Base-by-base conservation (phyloP, 2,113 vertebrate genomes). In the Bostrychus sinensis region DNA sequence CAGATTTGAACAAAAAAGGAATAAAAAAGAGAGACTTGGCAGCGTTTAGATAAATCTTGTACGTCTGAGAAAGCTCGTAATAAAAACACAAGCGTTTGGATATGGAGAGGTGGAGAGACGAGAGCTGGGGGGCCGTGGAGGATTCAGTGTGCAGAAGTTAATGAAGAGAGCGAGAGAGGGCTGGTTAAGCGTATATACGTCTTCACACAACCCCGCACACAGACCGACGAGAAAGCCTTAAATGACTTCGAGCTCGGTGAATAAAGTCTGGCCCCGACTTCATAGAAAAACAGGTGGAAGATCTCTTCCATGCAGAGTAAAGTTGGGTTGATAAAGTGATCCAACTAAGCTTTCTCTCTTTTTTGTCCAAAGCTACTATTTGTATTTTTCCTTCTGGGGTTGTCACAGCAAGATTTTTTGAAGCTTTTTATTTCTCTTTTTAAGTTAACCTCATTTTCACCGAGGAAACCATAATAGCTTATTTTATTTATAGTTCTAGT, bases 11-110 rank as follows among this genome's bases (percentile, higher is more conserved):
- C 83, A 88, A 86, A n/a, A n/a, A n/a, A n/a, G n/a, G n/a, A n/a
- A n/a, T n/a, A n/a, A n/a, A n/a, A n/a, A n/a, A n/a, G n/a, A n/a
- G n/a, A n/a, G 81, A 86, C 85, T 87, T 82, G 69, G 81, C 84
- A 86, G 79, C 82, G 72, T 82, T 86, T 75, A 86, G 81, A 89
- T 89, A 87, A 90, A 89, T 89, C 81, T 83, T 70, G 81, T 57
- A 32, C 62, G 77, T 86, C 84, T 78, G 83, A 88, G 82, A 81
- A 82, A 86, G 77, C 82, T 87, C 58, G 56, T 87, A 86, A 89
- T 89, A 83, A 88, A 51, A 88, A 90, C 77, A 53, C 70, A 82
- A 66, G 75, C 65, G 42, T 82, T 78, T 64, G 59, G 55, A 6
- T 32, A 56, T 20, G 38, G 67, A 61, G 56, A 37, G 55, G 59